A percentile compares a stretch with the other conserved stretches of the same genome.
Evolutionary conservation across 2,797 vertebrate species (phyloP).

Genomic region (Vultur gryphus): DNA sequence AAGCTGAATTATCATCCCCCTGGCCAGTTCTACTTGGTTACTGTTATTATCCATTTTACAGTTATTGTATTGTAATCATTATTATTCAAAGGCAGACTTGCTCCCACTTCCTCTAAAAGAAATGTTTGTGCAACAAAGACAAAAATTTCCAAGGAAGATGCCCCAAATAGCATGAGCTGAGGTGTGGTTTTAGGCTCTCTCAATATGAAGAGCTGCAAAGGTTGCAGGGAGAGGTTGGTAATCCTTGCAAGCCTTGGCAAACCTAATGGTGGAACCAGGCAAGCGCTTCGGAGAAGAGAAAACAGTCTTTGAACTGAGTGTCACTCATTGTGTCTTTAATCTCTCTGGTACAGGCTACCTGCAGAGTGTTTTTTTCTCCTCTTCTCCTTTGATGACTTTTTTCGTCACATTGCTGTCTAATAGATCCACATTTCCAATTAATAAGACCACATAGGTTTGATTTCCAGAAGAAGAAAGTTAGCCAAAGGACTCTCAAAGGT

Average conservation of each 20-base stretch:
- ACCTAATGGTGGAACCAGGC: not conserved
- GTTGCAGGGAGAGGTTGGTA: not conserved
- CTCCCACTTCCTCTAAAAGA: not conserved
- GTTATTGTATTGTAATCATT: not conserved
- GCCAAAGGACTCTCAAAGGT: not conserved
- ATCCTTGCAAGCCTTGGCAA: not conserved
- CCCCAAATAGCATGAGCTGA: not conserved
- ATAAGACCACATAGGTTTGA: not conserved
- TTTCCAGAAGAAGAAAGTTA: not conserved
- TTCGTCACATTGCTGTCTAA: not conserved
- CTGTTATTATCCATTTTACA: constrained; percentile 34
- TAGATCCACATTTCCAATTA: not conserved
- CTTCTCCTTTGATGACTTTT: not conserved
- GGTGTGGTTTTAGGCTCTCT: not conserved
- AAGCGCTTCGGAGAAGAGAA: not conserved
- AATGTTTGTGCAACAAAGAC: not conserved
- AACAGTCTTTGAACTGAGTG: not conserved
- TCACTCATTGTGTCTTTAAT: not conserved
- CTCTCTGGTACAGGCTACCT: not conserved
- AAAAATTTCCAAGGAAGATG: not conserved
- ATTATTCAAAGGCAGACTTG: not conserved
- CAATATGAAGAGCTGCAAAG: not conserved
- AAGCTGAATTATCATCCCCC: constrained; percentile 31
- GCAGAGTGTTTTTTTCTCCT: not conserved
- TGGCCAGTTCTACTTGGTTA: constrained; percentile 1